phyloP scores from a whole-genome alignment of 2,113 vertebrate genomes.

The Muscicapa adusta region DNA sequence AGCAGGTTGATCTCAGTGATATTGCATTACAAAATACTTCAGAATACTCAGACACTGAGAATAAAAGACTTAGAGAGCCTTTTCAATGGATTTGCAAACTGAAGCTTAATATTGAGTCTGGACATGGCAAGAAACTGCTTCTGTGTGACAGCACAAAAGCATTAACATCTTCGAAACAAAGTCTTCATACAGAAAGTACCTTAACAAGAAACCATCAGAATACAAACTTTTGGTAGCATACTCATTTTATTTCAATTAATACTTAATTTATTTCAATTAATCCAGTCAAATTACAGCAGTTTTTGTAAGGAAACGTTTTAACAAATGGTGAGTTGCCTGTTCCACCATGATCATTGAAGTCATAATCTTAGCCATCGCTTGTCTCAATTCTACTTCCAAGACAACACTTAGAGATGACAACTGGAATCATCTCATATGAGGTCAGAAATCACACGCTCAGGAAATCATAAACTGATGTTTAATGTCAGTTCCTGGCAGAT shows the following conservation, averaged over 20 bases:
- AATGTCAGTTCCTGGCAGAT: not conserved
- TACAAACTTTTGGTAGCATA: not conserved
- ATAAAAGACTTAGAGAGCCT: not conserved
- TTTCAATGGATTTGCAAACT: not conserved
- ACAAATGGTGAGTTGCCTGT: not conserved
- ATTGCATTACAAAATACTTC: not conserved
- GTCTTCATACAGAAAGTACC: not conserved
- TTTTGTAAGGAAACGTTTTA: not conserved
- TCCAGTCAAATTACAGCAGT: not conserved
- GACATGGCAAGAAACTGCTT: not conserved
- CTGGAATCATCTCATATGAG: not conserved
- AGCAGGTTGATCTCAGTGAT: not conserved
- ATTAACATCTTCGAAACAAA: not conserved
- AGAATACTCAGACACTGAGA: not conserved
- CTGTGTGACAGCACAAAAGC: not conserved
- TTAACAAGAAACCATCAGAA: not conserved
- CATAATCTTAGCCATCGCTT: not conserved
- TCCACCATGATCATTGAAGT: not conserved
- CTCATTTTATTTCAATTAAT: not conserved
- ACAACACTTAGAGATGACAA: not conserved
- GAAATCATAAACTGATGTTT: not conserved
- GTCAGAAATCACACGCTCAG: not conserved
- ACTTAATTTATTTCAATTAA: not conserved
- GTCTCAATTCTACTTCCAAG: not conserved
- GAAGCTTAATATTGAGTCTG: not conserved